Evolutionary conservation across 2,888 invertebrate genomes (phyloP).

Genomic region (Chrysomela aeneicollis): DNA sequence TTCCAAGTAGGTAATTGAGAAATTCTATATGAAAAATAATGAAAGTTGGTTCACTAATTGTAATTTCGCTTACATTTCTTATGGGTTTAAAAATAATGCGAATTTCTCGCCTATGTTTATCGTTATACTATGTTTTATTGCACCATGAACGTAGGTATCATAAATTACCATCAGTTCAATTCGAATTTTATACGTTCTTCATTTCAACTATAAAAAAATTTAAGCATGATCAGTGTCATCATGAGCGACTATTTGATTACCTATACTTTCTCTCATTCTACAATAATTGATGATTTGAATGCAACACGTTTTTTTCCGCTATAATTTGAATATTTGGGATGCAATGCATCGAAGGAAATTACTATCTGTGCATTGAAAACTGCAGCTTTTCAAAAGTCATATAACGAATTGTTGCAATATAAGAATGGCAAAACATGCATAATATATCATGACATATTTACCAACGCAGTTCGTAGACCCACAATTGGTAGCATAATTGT

Average conservation of each 20-base stretch:
- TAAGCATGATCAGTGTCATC: not conserved
- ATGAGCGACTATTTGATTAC: not conserved
- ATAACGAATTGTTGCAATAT: not conserved
- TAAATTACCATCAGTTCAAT: not conserved
- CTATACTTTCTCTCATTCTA: not conserved
- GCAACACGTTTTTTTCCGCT: not conserved
- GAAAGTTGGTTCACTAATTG: too few relatives aligned
- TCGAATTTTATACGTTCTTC: not conserved
- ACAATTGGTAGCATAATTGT: too few relatives aligned
- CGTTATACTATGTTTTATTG: too few relatives aligned
- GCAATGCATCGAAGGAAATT: not conserved
- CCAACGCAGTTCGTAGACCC: too few relatives aligned
- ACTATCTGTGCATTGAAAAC: not conserved
- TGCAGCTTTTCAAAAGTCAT: not conserved
- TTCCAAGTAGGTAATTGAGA: too few relatives aligned
- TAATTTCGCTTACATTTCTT: too few relatives aligned
- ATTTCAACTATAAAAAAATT: not conserved
- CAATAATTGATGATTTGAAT: not conserved
- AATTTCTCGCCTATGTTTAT: too few relatives aligned
- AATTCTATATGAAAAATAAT: too few relatives aligned
- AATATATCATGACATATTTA: too few relatives aligned
- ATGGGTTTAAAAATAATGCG: too few relatives aligned
- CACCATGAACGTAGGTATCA: not conserved
- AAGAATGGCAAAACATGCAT: not conserved
- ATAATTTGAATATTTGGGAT: not conserved